Conservation (phyloP, 2,113 vertebrate genomes). For the Aspidoscelis tigris region DNA sequence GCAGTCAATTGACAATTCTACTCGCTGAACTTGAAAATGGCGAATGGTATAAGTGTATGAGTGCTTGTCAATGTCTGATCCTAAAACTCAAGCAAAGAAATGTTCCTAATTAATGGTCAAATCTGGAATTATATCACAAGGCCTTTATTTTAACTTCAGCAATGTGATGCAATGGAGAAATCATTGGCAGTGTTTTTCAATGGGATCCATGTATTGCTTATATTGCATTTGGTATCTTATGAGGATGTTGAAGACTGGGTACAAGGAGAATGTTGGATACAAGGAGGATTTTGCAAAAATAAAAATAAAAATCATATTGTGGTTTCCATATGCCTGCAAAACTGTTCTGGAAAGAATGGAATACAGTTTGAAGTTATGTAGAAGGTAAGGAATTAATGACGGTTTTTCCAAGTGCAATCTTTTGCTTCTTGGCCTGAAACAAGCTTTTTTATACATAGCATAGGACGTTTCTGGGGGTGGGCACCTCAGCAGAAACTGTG, state of each 20-base stretch:
- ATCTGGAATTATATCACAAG: not conserved
- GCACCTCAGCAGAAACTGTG: too few relatives aligned
- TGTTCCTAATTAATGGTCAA: not conserved
- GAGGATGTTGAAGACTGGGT: not conserved
- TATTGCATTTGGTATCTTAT: not conserved
- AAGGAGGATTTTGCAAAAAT: not conserved
- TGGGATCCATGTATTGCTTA: not conserved
- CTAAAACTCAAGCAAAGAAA: not conserved
- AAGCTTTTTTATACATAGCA: not conserved
- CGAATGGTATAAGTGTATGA: not conserved
- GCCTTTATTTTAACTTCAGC: not conserved
- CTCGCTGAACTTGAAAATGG: slow-evolving; percentile 11
- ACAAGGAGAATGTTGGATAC: not conserved
- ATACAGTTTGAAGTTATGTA: not conserved
- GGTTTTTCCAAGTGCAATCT: not conserved
- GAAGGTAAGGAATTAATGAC: not conserved
- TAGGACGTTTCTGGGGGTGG: too few relatives aligned
- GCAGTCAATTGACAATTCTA: slow-evolving; percentile 8
- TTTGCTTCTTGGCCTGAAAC: not conserved
- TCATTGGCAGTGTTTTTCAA: not conserved
- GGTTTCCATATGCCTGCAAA: not conserved
- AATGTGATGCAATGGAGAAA: not conserved
- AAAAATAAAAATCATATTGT: not conserved
- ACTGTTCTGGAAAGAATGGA: not conserved
- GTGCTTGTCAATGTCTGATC: not conserved